Percentiles rank a stretch among this genome's conserved stretches.
Evolutionary conservation across 2,888 invertebrate genomes (phyloP).

Genomic region (Himalopsyche japonica): DNA sequence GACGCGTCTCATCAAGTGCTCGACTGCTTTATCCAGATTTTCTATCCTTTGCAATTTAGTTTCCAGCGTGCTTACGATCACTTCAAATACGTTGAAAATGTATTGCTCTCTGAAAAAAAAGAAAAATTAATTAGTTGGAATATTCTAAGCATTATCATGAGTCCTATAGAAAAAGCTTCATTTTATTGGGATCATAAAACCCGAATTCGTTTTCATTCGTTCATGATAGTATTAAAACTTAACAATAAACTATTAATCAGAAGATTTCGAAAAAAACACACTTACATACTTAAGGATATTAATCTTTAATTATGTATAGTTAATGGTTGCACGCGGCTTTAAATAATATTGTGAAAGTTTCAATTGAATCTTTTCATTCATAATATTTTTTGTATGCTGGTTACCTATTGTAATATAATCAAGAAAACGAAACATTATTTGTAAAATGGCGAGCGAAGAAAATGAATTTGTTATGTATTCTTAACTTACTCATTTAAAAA

Average conservation of each 20-base stretch:
- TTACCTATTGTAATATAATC: no score
- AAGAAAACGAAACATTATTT: no score
- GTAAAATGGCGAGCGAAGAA: no score
- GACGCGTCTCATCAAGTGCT: constrained; percentile 82
- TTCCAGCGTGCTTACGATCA: constrained; percentile 85
- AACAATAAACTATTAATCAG: neutral
- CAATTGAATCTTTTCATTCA: no score
- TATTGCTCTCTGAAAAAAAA: constrained; percentile 80
- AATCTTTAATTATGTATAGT: no score
- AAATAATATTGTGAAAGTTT: neutral
- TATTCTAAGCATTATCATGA: neutral
- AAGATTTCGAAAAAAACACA: no score
- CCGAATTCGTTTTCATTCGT: neutral
- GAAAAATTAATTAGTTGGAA: constrained; percentile 10
- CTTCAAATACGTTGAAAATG: constrained; percentile 86
- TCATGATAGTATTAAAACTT: neutral
- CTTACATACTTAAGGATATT: no score
- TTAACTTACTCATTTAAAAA: no score
- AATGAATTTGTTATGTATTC: no score
- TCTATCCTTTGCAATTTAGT: constrained; percentile 86
- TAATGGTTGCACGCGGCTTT: no score
- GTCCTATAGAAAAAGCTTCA: neutral
- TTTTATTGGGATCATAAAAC: neutral
- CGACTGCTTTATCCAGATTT: constrained; percentile 84
- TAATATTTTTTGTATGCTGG: no score